Conservation (phyloP, 2,113 vertebrate species). For the Coptodon bakossiorum region DNA sequence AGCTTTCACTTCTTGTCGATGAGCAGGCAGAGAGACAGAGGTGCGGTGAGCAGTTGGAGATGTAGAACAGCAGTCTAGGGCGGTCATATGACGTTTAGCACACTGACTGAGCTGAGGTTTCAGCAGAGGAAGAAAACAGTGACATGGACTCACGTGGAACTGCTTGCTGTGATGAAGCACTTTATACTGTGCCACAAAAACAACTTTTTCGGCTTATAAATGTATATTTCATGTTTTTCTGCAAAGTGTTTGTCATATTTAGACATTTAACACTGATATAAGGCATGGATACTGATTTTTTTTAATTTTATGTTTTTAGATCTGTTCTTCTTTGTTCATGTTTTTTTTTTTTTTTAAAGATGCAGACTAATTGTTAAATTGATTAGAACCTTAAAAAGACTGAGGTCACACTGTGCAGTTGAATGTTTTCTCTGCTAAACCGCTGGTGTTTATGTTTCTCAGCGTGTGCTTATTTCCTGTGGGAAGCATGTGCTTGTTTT, state of each 20-base stretch:
- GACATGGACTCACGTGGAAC: constrained; percentile 9
- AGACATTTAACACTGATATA: background rate
- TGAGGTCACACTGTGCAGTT: background rate
- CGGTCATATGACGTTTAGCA: constrained; percentile 23
- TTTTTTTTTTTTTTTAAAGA: background rate
- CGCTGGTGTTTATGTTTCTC: background rate
- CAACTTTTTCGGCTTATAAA: background rate
- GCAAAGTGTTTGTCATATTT: background rate
- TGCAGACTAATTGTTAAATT: background rate
- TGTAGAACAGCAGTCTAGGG: constrained; percentile 7
- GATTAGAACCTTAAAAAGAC: background rate
- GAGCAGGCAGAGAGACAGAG: background rate
- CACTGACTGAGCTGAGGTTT: constrained; percentile 4
- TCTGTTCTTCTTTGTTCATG: background rate
- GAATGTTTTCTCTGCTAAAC: background rate
- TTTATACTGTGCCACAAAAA: background rate
- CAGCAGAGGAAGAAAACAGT: background rate
- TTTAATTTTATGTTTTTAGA: background rate
- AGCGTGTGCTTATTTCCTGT: background rate
- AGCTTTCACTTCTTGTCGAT: background rate
- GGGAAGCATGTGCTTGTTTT: background rate
- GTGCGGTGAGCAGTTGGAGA: background rate
- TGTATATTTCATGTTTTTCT: background rate
- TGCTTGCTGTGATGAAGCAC: background rate
- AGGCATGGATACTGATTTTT: background rate